These are phyloP conservation scores for Caerostris extrusa DNA, from an alignment of 1,140 invertebrate genomes.

Conservation along the genomic window DNA sequence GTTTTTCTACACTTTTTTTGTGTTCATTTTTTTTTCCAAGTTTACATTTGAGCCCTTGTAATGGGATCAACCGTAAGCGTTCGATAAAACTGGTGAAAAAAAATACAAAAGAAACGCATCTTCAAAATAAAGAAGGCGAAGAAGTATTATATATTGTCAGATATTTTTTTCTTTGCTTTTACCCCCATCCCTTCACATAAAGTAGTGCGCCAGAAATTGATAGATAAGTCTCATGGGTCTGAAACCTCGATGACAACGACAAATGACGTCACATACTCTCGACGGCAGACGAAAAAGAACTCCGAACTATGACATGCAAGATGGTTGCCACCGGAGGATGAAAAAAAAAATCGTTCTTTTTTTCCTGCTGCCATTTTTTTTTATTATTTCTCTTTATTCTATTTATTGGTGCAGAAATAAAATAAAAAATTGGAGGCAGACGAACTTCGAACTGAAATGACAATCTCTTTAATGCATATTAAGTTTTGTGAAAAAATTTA, in stretches of 20 bases:
- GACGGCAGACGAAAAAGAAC: slow-evolving; percentile 65
- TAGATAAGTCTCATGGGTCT: slow-evolving; percentile 73
- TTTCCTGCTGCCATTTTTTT: slow-evolving; percentile 2
- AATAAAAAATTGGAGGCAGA: not conserved
- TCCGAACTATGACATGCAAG: slow-evolving; percentile 67
- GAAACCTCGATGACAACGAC: slow-evolving; percentile 71
- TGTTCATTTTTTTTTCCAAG: not conserved
- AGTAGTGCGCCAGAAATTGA: slow-evolving; percentile 65
- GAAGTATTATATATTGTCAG: slow-evolving; percentile 63
- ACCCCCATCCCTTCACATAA: slow-evolving; percentile 38
- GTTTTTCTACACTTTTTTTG: not conserved
- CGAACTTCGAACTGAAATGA: slow-evolving; percentile 52
- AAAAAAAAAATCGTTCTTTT: slow-evolving; percentile 44
- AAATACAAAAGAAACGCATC: not conserved
- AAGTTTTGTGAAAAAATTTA: slow-evolving; percentile 65
- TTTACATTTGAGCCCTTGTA: slow-evolving; percentile 55
- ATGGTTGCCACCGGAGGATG: slow-evolving; percentile 59
- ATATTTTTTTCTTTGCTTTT: slow-evolving; percentile 44
- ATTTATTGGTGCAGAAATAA: slow-evolving; percentile 48
- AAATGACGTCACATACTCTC: slow-evolving; percentile 70
- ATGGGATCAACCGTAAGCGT: slow-evolving; percentile 65
- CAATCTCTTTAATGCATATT: slow-evolving; percentile 74
- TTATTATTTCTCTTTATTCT: slow-evolving; percentile 34
- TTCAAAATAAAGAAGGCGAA: slow-evolving; percentile 39
- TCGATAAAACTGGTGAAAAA: slow-evolving; percentile 65